phyloP scores from a whole-genome alignment of 2,113 vertebrate genomes.

The Tychaedon coryphoeus region DNA sequence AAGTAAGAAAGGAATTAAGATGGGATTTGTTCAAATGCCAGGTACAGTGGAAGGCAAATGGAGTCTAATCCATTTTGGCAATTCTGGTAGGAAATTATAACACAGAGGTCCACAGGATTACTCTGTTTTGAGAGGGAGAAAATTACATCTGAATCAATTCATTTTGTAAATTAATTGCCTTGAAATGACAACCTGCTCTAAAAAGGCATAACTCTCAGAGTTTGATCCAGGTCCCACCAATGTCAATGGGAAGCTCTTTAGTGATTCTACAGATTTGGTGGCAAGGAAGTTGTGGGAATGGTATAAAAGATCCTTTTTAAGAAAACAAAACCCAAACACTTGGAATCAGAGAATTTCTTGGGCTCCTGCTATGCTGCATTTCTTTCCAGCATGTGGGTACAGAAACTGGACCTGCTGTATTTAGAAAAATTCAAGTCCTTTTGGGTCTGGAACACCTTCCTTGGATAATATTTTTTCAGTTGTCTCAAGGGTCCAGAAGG shows the following conservation, averaged over 20 bases:
- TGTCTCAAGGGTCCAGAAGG: not conserved
- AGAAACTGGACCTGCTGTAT: not conserved
- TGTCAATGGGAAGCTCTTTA: not conserved
- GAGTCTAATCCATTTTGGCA: not conserved
- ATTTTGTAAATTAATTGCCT: not conserved
- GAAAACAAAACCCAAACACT: not conserved
- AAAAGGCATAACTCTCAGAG: not conserved
- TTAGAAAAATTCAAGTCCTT: not conserved
- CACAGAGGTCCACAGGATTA: not conserved
- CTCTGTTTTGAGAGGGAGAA: not conserved
- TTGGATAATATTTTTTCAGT: not conserved
- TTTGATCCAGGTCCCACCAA: not conserved
- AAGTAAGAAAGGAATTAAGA: conserved; percentile 1
- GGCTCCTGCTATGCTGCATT: not conserved
- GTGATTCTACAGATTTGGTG: not conserved
- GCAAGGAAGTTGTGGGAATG: not conserved
- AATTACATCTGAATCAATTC: not conserved
- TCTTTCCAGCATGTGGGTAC: not conserved
- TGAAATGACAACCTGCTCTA: not conserved
- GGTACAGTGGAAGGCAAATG: not conserved
- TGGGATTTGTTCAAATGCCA: conserved; percentile 47
- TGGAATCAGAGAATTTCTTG: not conserved
- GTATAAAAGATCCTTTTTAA: not conserved
- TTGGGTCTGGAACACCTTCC: not conserved
- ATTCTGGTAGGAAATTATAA: conserved; percentile 11